Conservation (phyloP, 2,888 invertebrate genomes). For the Mayetiola destructor region DNA sequence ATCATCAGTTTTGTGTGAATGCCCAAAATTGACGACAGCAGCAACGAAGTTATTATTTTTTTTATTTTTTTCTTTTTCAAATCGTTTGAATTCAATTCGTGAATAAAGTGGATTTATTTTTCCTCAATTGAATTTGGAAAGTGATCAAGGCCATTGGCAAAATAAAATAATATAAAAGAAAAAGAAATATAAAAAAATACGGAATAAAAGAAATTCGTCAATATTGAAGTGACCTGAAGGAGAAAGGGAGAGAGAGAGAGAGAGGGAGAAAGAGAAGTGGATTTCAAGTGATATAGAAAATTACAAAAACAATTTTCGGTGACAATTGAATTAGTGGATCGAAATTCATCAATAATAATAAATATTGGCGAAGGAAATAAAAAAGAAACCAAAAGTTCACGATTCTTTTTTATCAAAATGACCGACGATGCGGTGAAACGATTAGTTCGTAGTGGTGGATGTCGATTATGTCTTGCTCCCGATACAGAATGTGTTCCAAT, state of each 20-base stretch:
- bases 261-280: background rate
- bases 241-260: too few species aligned
- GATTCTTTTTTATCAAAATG: slow-evolving; percentile 1
- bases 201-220: too few species aligned
- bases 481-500: slow-evolving; percentile 36
- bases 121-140: slow-evolving; percentile 8
- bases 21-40: background rate
- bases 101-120: background rate
- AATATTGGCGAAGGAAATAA: background rate
- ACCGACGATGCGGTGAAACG: slow-evolving; percentile 3
- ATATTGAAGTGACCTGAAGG: too few species aligned
- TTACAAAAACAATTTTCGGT: background rate
- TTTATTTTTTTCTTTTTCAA: too few species aligned
- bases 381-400: background rate
- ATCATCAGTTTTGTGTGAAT: background rate
- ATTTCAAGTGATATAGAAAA: background rate
- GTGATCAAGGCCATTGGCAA: slow-evolving; percentile 13
- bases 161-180: too few species aligned
- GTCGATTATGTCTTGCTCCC: slow-evolving; percentile 35
- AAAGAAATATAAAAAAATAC: too few species aligned
- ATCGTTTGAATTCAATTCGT: too few species aligned
- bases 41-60: too few species aligned
- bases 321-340: background rate
- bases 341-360: background rate
- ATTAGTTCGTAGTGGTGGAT: slow-evolving; percentile 22